These are phyloP conservation scores for Melieria crassipennis DNA, from an alignment of 2,888 invertebrate species.

Conservation along the genomic window DNA sequence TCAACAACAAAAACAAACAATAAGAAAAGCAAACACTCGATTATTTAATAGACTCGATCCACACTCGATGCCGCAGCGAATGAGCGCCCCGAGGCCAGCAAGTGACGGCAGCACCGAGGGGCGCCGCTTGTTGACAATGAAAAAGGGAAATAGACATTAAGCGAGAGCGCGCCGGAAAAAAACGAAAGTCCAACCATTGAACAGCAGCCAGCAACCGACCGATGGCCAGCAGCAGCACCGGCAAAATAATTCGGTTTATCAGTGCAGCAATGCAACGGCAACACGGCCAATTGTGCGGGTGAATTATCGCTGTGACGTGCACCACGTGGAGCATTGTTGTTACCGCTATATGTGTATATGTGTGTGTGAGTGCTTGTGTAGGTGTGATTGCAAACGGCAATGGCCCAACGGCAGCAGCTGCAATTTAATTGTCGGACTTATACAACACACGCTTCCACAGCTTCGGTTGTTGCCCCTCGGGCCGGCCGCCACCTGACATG, in stretches of 20 bases:
- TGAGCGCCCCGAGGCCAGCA: neutral
- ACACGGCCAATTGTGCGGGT: neutral
- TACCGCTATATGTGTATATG: slow-evolving; percentile 20
- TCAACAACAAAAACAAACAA: slow-evolving; percentile 28
- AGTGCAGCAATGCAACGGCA: neutral
- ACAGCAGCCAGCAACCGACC: slow-evolving; percentile 2
- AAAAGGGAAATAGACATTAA: neutral
- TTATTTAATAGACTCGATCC: slow-evolving; percentile 43
- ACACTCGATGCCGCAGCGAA: slow-evolving; percentile 4
- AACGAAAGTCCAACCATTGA: slow-evolving; percentile 7
- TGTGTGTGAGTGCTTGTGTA: neutral
- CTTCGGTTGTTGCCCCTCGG: no score
- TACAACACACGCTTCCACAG: slow-evolving; percentile 1
- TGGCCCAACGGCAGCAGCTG: slow-evolving; percentile 31
- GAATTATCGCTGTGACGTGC: slow-evolving; percentile 28
- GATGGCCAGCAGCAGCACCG: neutral
- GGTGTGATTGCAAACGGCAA: slow-evolving; percentile 9
- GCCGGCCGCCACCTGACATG: neutral
- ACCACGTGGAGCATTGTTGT: no score
- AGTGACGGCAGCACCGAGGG: neutral
- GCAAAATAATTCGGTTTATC: neutral
- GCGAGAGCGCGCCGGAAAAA: neutral
- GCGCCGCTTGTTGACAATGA: slow-evolving; percentile 12
- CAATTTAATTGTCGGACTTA: slow-evolving; percentile 31
- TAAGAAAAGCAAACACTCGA: slow-evolving; percentile 22